These are phyloP conservation scores for Glaucomys volans DNA, from an alignment of 2,113 vertebrate genomes.

Conservation along the genomic window DNA sequence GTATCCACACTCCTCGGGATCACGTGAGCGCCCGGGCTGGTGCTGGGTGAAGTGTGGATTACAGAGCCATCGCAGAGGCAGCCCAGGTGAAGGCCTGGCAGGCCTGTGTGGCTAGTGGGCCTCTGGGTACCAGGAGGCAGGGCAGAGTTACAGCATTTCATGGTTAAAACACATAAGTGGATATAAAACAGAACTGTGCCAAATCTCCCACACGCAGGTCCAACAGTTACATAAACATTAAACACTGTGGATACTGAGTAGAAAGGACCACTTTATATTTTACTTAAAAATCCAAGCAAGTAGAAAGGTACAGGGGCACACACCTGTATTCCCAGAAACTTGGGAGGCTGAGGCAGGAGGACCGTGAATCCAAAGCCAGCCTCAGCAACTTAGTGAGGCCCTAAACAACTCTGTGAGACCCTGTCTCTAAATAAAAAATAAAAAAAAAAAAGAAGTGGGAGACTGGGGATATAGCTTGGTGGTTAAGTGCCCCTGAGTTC, in stretches of 20 bases:
- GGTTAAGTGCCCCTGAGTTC: too few species aligned
- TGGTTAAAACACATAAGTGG: fast-evolving
- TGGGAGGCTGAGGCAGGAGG: too few species aligned
- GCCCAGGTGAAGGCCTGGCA: fast-evolving
- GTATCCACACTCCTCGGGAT: fast-evolving
- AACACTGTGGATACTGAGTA: fast-evolving
- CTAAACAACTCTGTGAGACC: too few species aligned
- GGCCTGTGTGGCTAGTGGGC: fast-evolving
- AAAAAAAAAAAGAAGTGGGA: too few species aligned
- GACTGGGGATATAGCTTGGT: too few species aligned
- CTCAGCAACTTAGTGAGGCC: too few species aligned
- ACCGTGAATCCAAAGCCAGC: too few species aligned
- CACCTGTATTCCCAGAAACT: too few species aligned
- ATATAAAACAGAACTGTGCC: fast-evolving
- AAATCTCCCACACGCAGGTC: fast-evolving
- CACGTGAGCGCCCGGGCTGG: fast-evolving
- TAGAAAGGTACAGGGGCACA: too few species aligned
- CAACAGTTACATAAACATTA: fast-evolving
- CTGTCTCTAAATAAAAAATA: too few species aligned
- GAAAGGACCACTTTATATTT: not conserved
- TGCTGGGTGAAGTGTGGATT: fast-evolving
- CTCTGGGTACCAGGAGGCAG: fast-evolving
- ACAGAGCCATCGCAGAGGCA: too few species aligned
- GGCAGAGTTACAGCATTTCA: fast-evolving
- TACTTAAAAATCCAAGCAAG: not conserved